A percentile compares a stretch with the other conserved stretches of the same genome.
Evolutionary conservation across 2,113 vertebrate species (phyloP).

Genomic region (Aspiorhynchus laticeps): DNA sequence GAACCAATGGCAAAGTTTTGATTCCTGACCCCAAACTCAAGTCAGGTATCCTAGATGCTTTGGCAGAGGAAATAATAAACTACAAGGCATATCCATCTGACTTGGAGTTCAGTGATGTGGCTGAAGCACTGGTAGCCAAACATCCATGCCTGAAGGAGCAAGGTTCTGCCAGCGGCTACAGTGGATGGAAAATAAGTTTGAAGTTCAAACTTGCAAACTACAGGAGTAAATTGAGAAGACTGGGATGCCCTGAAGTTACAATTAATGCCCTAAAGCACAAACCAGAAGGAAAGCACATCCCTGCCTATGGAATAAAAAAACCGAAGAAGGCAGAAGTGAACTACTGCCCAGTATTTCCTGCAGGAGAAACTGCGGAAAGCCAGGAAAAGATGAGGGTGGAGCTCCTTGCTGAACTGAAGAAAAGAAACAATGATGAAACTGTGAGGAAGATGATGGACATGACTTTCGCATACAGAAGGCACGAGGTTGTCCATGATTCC

Average conservation of each 20-base stretch:
- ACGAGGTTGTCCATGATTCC: slow-evolving; percentile 40
- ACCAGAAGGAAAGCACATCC: neutral
- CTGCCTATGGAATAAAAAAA: slow-evolving; percentile 17
- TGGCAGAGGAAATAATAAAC: slow-evolving; percentile 13
- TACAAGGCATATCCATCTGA: slow-evolving; percentile 38
- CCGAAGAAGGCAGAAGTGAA: slow-evolving; percentile 34
- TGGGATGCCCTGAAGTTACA: slow-evolving; percentile 45
- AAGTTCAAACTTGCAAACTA: slow-evolving; percentile 46
- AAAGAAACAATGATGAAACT: slow-evolving; percentile 37
- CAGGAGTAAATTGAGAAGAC: slow-evolving; percentile 31
- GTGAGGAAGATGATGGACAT: slow-evolving; percentile 45
- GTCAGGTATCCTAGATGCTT: slow-evolving; percentile 20
- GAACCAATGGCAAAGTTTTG: neutral
- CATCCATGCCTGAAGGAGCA: slow-evolving; percentile 45
- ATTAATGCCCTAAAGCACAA: slow-evolving; percentile 46
- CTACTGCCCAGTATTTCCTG: slow-evolving; percentile 17
- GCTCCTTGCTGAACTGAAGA: slow-evolving; percentile 41
- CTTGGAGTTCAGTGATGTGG: slow-evolving; percentile 34
- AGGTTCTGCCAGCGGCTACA: slow-evolving; percentile 32
- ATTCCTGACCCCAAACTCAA: slow-evolving; percentile 28
- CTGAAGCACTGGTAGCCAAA: slow-evolving; percentile 49
- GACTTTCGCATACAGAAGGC: slow-evolving; percentile 48
- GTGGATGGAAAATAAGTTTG: slow-evolving; percentile 44
- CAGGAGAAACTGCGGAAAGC: slow-evolving; percentile 41
- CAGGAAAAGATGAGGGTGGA: slow-evolving; percentile 33